phyloP scores from a whole-genome alignment of 2,113 vertebrate genomes.

The Fregata magnificens region DNA sequence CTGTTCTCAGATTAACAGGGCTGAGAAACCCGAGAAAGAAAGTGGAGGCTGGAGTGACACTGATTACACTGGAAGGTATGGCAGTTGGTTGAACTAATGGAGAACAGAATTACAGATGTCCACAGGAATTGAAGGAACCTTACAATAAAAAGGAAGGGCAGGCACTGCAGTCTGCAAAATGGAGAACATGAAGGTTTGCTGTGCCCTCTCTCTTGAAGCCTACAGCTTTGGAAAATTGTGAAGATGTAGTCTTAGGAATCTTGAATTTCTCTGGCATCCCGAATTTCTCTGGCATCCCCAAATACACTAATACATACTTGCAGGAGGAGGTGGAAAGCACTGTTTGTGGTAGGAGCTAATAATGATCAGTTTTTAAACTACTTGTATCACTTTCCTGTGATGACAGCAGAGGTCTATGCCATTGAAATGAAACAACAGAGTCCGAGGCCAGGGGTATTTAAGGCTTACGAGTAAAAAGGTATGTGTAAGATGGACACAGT shows the following conservation, averaged over 20 bases:
- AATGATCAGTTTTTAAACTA: background rate
- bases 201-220: background rate
- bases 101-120: background rate
- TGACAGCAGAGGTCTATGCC: background rate
- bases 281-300: background rate
- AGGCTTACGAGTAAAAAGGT: background rate
- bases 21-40: background rate
- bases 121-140: background rate
- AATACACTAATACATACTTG: background rate
- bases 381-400: background rate
- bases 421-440: background rate
- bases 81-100: background rate
- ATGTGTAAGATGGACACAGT: background rate
- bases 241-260: background rate
- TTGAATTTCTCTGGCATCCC: accelerated
- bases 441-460: background rate
- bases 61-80: background rate
- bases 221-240: background rate
- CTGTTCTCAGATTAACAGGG: background rate
- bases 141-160: background rate
- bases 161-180: background rate
- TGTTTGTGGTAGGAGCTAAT: background rate
- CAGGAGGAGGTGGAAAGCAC: background rate
- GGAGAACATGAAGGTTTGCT: background rate
- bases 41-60: background rate